Evolutionary conservation across 2,113 vertebrate species (phyloP), one percentile per base, ranked within the genome.

Genomic region (Odocoileus virginianus): DNA sequence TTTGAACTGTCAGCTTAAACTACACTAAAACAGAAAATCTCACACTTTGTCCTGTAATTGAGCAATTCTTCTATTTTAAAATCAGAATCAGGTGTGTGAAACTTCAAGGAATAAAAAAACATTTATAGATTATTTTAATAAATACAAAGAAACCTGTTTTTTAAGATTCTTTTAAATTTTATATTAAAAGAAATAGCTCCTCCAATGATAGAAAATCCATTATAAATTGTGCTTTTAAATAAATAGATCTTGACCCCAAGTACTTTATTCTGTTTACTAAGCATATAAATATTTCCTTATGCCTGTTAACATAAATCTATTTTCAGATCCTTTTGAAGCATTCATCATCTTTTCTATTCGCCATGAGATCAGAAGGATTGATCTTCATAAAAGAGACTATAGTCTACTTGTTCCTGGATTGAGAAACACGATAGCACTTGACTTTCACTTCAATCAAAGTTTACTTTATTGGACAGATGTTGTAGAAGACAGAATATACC

Each of bases 281-380:
- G 6, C 74, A 47, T 30, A 52, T 88, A 87, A 88, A 55, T 83
- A 88, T 90, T 94, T 92, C 52, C 78, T 85, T 90, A 96, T 91
- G 6, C 17, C 16, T 97, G 25, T 95, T 84, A 91, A 95, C 91
- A 89, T 84, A 47, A 76, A 94, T 99, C 54, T 87, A 36, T 89
- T 98, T 98, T 97, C 98, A 99, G 99, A 99, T 99, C 99, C 99
- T 52, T 99, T 99, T 98, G 99, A 99, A 98, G 99, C 99, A 97
- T 99, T 99, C 98, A 99, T 99, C 98, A 99, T 99, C 99, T 99
- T 99, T 98, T 99, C 99, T 45, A 99, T 99, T 98, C 99, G 99
- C 13, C 99, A 99, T 23, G 99, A 99, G 98, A 99, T 99, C 98
- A 99, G 99, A 98, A 99, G 99, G 91, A 99, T 99, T 98, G 99